A percentile compares a stretch with the other conserved stretches of the same genome.
These are phyloP conservation scores for Macaria liturata DNA, from an alignment of 2,888 invertebrate species.

Conservation along the genomic window DNA sequence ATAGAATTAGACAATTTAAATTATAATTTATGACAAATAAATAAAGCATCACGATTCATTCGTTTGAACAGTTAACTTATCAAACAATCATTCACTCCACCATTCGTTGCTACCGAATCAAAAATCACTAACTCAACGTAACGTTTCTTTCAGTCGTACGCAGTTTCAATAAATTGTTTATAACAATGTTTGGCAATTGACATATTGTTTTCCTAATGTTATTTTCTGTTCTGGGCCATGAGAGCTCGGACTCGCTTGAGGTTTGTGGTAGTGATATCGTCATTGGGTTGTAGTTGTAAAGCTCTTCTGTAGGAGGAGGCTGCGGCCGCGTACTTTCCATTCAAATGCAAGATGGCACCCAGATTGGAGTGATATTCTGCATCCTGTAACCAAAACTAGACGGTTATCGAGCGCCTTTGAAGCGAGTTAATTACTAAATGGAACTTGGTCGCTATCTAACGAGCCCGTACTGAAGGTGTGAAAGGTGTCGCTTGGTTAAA, in stretches of 20 bases:
- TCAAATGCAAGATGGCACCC: slow-evolving; percentile 96
- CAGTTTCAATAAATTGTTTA: slow-evolving; percentile 43
- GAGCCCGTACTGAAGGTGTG: slow-evolving; percentile 4
- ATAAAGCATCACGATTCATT: slow-evolving; percentile 23
- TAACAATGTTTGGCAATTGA: slow-evolving; percentile 74
- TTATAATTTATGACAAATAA: slow-evolving; percentile 15
- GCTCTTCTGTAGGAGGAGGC: slow-evolving; percentile 94
- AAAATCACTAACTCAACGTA: slow-evolving; percentile 15
- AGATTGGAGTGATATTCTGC: slow-evolving; percentile 96
- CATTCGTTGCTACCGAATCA: slow-evolving; percentile 34
- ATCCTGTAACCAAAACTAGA: slow-evolving; percentile 81
- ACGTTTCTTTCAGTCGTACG: slow-evolving; percentile 37
- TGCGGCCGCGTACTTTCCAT: slow-evolving; percentile 94
- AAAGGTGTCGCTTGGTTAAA: too few species aligned
- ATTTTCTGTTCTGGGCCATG: slow-evolving; percentile 68
- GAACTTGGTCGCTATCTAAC: slow-evolving; percentile 10
- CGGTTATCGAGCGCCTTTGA: slow-evolving; percentile 25
- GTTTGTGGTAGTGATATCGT: slow-evolving; percentile 94
- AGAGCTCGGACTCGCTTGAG: slow-evolving; percentile 84
- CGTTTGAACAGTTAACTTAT: background rate
- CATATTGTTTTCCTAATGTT: slow-evolving; percentile 48
- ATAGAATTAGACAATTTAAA: too few species aligned
- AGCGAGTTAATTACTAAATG: slow-evolving; percentile 25
- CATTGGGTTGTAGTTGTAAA: slow-evolving; percentile 92
- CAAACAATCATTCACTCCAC: slow-evolving; percentile 7